Evolutionary conservation across 2,113 vertebrate genomes (phyloP).

Genomic region (Pelvicachromis taeniatus): DNA sequence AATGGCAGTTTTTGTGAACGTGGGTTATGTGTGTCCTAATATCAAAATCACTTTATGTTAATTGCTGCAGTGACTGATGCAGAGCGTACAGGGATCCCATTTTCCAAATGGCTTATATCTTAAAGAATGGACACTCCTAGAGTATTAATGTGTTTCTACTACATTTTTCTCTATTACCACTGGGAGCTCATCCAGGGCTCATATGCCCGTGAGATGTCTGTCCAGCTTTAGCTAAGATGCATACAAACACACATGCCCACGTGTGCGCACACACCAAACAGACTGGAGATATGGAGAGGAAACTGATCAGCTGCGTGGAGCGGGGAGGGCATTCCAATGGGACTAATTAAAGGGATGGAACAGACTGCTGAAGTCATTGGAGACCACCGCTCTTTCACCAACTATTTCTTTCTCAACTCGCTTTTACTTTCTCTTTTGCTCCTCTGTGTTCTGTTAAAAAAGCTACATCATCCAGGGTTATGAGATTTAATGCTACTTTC

Average conservation of each 20-base stretch:
- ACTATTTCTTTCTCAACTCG: slow-evolving; percentile 4
- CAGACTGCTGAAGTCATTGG: slow-evolving; percentile 66
- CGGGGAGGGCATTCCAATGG: slow-evolving; percentile 61
- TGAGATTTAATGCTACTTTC: background rate
- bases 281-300: slow-evolving; percentile 37
- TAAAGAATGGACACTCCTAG: slow-evolving; percentile 36
- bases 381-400: slow-evolving; percentile 46
- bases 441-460: slow-evolving; percentile 40
- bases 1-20: background rate
- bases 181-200: slow-evolving; percentile 44
- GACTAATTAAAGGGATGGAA: slow-evolving; percentile 74
- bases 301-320: slow-evolving; percentile 60
- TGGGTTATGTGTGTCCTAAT: background rate
- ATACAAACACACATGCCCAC: slow-evolving; percentile 19
- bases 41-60: background rate
- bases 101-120: slow-evolving; percentile 35
- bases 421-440: slow-evolving; percentile 31
- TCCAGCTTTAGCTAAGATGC: slow-evolving; percentile 36
- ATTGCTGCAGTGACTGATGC: slow-evolving; percentile 10
- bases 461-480: slow-evolving; percentile 46
- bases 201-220: slow-evolving; percentile 53
- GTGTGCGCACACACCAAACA: slow-evolving; percentile 5
- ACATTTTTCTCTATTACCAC: slow-evolving; percentile 37
- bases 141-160: slow-evolving; percentile 57
- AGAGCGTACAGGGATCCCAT: background rate